Conservation (phyloP, 2,888 invertebrate genomes). For the Archips xylosteana region DNA sequence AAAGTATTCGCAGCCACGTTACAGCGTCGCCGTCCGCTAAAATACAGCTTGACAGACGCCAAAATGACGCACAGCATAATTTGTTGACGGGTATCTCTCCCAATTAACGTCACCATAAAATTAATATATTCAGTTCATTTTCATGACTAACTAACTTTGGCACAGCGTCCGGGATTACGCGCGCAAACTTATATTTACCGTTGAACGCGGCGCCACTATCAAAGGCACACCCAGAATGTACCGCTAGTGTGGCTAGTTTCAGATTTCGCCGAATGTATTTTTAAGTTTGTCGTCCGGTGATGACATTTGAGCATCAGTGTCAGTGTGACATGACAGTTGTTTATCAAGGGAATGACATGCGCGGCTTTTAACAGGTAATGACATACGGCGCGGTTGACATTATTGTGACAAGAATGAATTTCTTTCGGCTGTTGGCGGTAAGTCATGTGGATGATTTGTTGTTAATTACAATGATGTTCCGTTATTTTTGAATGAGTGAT, state of each 20-base stretch:
- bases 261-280: slow-evolving; percentile 13
- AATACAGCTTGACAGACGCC: slow-evolving; percentile 26
- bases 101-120: slow-evolving; percentile 57
- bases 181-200: slow-evolving; percentile 25
- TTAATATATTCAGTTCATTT: slow-evolving; percentile 52
- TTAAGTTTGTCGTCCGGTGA: slow-evolving; percentile 36
- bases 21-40: slow-evolving; percentile 4
- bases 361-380: slow-evolving; percentile 33
- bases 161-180: slow-evolving; percentile 24
- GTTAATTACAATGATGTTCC: not conserved
- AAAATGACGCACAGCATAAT: slow-evolving; percentile 49
- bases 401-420: slow-evolving; percentile 45
- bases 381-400: slow-evolving; percentile 19
- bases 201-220: slow-evolving; percentile 3
- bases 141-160: slow-evolving; percentile 46
- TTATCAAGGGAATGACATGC: slow-evolving; percentile 31
- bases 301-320: slow-evolving; percentile 27
- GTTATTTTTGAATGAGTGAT: slow-evolving; percentile 29
- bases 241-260: not conserved
- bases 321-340: slow-evolving; percentile 32
- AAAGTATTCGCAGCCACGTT: slow-evolving; percentile 15
- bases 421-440: slow-evolving; percentile 34
- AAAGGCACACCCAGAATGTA: slow-evolving; percentile 4
- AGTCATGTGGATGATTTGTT: slow-evolving; percentile 19
- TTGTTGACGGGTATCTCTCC: slow-evolving; percentile 52